phyloP scores from a whole-genome alignment of 2,888 invertebrate genomes.

The Temnothorax unifasciatus region DNA sequence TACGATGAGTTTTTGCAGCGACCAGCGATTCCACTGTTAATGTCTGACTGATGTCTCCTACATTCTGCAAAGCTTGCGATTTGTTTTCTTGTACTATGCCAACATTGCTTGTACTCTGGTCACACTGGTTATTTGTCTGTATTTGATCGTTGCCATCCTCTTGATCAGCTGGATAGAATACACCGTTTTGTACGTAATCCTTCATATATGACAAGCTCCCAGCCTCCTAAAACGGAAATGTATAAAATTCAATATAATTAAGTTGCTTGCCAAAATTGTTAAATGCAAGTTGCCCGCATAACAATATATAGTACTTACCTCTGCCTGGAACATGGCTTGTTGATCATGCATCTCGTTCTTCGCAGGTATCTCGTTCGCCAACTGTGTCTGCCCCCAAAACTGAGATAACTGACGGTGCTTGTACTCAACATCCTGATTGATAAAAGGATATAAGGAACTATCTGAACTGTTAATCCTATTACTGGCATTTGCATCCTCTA shows the following conservation, averaged over 20 bases:
- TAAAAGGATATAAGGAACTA: slow-evolving; percentile 82
- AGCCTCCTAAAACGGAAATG: slow-evolving; percentile 64
- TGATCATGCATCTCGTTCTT: slow-evolving; percentile 80
- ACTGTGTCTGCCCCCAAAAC: slow-evolving; percentile 83
- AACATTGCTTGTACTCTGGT: slow-evolving; percentile 47
- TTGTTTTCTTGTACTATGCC: slow-evolving; percentile 61
- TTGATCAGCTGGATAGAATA: slow-evolving; percentile 64
- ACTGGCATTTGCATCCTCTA: slow-evolving; percentile 81
- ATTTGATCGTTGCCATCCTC: slow-evolving; percentile 62
- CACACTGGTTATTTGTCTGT: slow-evolving; percentile 67
- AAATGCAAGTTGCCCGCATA: not conserved
- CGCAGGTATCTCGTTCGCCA: slow-evolving; percentile 80
- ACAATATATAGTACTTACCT: slow-evolving; percentile 67
- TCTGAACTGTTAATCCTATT: slow-evolving; percentile 76
- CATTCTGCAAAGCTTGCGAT: slow-evolving; percentile 61
- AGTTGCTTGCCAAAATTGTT: not conserved
- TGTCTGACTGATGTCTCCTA: slow-evolving; percentile 63
- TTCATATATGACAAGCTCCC: slow-evolving; percentile 66
- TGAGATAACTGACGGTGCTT: slow-evolving; percentile 84
- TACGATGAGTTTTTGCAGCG: slow-evolving; percentile 77
- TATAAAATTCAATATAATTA: slow-evolving; percentile 15
- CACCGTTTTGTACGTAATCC: slow-evolving; percentile 62
- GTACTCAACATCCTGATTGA: slow-evolving; percentile 83
- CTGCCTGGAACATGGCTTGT: slow-evolving; percentile 76
- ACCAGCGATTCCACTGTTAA: slow-evolving; percentile 68